Evolutionary conservation across 1,140 invertebrate genomes (phyloP), one percentile per base, ranked within the genome.

Genomic region (Philaenus spumarius): DNA sequence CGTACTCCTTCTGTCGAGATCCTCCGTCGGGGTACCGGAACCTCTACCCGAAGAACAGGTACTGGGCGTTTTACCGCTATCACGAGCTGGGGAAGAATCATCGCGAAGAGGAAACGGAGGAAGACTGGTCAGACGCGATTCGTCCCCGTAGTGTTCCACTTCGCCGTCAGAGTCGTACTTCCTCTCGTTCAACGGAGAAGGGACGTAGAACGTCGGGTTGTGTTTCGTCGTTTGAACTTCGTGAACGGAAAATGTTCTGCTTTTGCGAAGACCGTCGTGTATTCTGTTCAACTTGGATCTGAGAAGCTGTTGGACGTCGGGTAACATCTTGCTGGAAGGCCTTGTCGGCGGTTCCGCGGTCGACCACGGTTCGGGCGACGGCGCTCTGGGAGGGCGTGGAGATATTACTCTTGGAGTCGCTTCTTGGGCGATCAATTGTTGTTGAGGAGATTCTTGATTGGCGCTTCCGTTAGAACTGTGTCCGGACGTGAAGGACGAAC

Each of bases 271-370:
- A 1, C 83, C 83, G 4, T 80, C 82, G 50, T 85, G 83, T 55
- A 86, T 76, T 60, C 83, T 81, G 37, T 79, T 83, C 48, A 87
- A 73, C 63, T 77, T 77, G 23, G 78, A 81, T n/a, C 83, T 73
- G 2, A 86, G 71, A 4, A 85, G 76, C 53, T 82, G 80, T 50
- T 82, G 83, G 35, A 78, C 76, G 60, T 78, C 80, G 26, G 67
- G 74, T 11, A 78, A 71, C 1, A 73, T 68, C 15, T 22, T 57
- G 26, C 9, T 19, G n/a, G n/a, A n/a, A 12, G 26, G 57, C 11
- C 9, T 17, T 24, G 58, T n/a, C 11, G 22, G 30, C 17, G 40
- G 46, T 15, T 30, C 26, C 3, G 26, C 3, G 9, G 47, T 72
- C 75, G 62, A 69, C 73, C 53, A 71, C 71, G 56, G 66, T 64